Base-by-base conservation (phyloP, 1,140 invertebrate genomes). In the Drosophila nannoptera region DNA sequence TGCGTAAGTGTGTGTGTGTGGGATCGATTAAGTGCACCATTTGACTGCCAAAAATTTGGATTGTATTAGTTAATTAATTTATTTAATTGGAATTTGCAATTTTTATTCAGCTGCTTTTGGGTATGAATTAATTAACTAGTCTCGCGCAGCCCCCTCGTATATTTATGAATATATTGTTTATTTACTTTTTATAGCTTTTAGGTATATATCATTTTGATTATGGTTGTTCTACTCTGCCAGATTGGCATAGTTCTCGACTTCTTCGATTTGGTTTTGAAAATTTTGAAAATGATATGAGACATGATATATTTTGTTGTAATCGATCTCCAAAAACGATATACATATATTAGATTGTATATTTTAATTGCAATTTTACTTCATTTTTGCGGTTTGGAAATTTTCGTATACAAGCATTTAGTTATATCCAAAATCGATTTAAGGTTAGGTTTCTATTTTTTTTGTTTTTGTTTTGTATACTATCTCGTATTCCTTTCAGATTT, bases 151-250 rank as follows among this genome's bases (percentile, higher is more conserved):
- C 59, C 66, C 65, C 56, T 42, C 56, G 42, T 67, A 48, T 63
- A 40, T 54, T 8, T 56, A 22, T 22, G 22, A 22, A 22, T 22
- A 42, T 42, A 14, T 32, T 7, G 4, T 43, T 32, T 33, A 12
- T 63, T 36, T 75, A 64, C 32, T 70, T 59, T 78, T 55, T 80
- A 45, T 63, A 22, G 22, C 22, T 48, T 81, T 31, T 52, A 81
- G 73, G 77, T 80, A 81, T 80, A 69, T 80, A 84, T 75, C 73
- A 84, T 83, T 83, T 83, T 83, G 80, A 83, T 83, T 83, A 78
- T 73, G 75, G 71, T 60, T 84, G 58, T 75, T 52, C 54, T 48
- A 62, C 65, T 62, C 12, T 67, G 55, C 66, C 45, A 56, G 56
- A 59, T 69, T 42, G 40, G 63, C 67, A 65, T 48, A 40, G 42